These are phyloP conservation scores for Philonicus albiceps DNA, from an alignment of 2,888 invertebrate genomes.

Conservation along the genomic window DNA sequence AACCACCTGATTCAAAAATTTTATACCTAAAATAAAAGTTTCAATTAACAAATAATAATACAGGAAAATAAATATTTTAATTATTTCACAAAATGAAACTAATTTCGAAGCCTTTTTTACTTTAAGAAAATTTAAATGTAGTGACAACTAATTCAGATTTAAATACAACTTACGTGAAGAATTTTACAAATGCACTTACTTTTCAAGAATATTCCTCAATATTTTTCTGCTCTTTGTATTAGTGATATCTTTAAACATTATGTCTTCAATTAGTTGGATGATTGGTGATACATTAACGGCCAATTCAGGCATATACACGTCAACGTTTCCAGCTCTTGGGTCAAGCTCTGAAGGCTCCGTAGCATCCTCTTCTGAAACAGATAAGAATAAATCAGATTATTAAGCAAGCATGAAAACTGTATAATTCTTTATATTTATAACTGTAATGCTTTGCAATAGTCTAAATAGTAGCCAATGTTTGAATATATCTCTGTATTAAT, in stretches of 20 bases:
- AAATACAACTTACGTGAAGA: not conserved
- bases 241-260: constrained; percentile 65
- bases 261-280: constrained; percentile 65
- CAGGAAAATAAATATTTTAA: not conserved
- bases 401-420: not conserved
- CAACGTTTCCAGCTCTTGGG: constrained; percentile 82
- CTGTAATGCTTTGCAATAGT: too few relatives aligned
- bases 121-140: too few relatives aligned
- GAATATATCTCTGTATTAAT: too few relatives aligned
- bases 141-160: too few relatives aligned
- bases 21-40: constrained; percentile 65
- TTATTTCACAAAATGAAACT: too few relatives aligned
- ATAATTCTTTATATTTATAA: too few relatives aligned
- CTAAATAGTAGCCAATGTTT: too few relatives aligned
- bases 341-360: constrained; percentile 64
- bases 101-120: too few relatives aligned
- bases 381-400: not conserved
- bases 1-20: constrained; percentile 68
- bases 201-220: constrained; percentile 65
- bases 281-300: constrained; percentile 70
- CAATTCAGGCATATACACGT: constrained; percentile 76
- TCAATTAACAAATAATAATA: constrained; percentile 9
- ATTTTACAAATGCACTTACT: constrained; percentile 59
- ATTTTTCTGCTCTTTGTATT: constrained; percentile 68
- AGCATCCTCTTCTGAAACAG: constrained; percentile 47